Conservation (phyloP, 2,888 invertebrate species). For the Morpho helenor region DNA sequence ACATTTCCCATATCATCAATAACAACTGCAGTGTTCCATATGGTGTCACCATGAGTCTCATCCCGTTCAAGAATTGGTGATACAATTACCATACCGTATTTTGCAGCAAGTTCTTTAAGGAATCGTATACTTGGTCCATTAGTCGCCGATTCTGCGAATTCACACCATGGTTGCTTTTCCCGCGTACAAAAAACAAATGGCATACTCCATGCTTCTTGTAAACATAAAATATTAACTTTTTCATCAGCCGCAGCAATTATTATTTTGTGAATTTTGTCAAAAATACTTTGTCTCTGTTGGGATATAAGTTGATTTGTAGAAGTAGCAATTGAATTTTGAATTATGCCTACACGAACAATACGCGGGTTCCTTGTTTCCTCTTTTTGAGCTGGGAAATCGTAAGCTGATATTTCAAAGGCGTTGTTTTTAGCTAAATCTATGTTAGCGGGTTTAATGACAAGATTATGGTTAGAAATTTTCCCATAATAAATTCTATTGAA, state of each 20-base stretch:
- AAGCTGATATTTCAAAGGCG: slow-evolving; percentile 88
- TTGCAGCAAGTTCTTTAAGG: slow-evolving; percentile 86
- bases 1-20: slow-evolving; percentile 92
- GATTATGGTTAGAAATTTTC: slow-evolving; percentile 73
- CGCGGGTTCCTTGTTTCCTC: slow-evolving; percentile 87
- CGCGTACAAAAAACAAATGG: slow-evolving; percentile 99
- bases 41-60: slow-evolving; percentile 88
- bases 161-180: slow-evolving; percentile 97
- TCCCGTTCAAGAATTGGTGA: slow-evolving; percentile 98
- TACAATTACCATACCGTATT: slow-evolving; percentile 95
- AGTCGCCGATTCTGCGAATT: slow-evolving; percentile 95
- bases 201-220: slow-evolving; percentile 99
- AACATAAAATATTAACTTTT: slow-evolving; percentile 93
- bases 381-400: slow-evolving; percentile 81
- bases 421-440: slow-evolving; percentile 65
- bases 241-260: slow-evolving; percentile 87
- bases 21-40: slow-evolving; percentile 98
- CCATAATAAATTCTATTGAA: slow-evolving; percentile 90
- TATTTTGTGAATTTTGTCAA: slow-evolving; percentile 85
- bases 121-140: slow-evolving; percentile 92
- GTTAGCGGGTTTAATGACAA: slow-evolving; percentile 74
- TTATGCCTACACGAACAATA: slow-evolving; percentile 88
- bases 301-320: slow-evolving; percentile 86
- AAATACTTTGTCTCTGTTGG: slow-evolving; percentile 88
- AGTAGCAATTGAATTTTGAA: slow-evolving; percentile 91